Base-by-base conservation (phyloP, 2,797 vertebrate species). In the Sebastes cheni region DNA sequence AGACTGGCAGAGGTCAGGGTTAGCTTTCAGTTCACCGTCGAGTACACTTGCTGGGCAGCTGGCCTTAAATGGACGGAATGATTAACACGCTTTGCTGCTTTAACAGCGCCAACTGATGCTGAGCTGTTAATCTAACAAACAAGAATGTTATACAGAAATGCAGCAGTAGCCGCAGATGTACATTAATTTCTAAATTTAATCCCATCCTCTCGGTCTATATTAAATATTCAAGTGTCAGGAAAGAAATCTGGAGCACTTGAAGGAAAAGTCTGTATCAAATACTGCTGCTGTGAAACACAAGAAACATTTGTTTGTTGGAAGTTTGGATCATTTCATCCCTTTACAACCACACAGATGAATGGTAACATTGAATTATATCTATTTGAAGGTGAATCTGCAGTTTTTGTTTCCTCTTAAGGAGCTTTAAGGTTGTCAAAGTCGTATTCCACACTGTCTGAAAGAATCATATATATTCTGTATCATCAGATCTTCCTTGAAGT, bases 151-250 rank as follows among this genome's bases (percentile, higher is more conserved):
- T 55, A 69, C 74, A 80, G 22, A 58, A 71, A 70, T 11, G 54
- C 18, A 58, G 12, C 67, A 72, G 59, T 18, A 72, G 32, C 50
- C 13, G 16, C 13, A 32, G 61, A 25, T 67, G 34, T 50, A 74
- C 46, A 39, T 70, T 20, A 6, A 36, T 71, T 55, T 55, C 66
- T 70, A 30, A 60, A 79, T 66, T 23, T 71, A 80, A 74, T 71
- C 34, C 54, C 22, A 52, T n/a, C 4, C 14, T 68, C 36, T 34
- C 62, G 42, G 67, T 52, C 23, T 52, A 14, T 67, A 54, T 50
- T 65, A 64, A 82, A 82, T 79, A 82, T 82, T 72, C n/a, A 67
- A 69, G 58, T 60, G 64, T 76, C 76, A 69, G 65, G 54, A 74
- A 67, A 18, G 54, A 73, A 68, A 69, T 76, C 20, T 72, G 58